These are phyloP conservation scores for Pyralis farinalis DNA, from an alignment of 2,888 invertebrate genomes.

Conservation along the genomic window DNA sequence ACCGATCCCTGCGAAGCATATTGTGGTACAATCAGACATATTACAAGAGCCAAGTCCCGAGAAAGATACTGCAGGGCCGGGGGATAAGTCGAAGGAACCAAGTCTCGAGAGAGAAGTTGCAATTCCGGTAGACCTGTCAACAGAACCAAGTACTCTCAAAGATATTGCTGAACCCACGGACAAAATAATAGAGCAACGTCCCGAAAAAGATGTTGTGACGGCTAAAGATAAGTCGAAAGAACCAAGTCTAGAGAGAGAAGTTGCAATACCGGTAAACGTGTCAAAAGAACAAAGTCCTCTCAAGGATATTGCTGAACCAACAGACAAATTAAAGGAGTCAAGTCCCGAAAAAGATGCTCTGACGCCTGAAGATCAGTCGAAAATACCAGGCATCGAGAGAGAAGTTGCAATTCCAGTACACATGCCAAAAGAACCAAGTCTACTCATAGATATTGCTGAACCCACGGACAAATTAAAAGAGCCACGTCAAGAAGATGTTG, in stretches of 20 bases:
- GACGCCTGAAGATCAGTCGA: constrained; percentile 7
- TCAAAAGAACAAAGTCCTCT: not conserved
- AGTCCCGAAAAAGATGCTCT: not conserved
- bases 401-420: not conserved
- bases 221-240: constrained; percentile 8
- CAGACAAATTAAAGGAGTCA: constrained; percentile 9
- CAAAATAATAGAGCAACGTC: constrained; percentile 6
- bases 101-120: constrained; percentile 1
- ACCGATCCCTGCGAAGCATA: not conserved
- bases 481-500: no score
- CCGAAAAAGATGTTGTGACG: constrained; percentile 10
- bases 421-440: constrained; percentile 9
- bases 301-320: constrained; percentile 3
- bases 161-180: constrained; percentile 11
- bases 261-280: constrained; percentile 5
- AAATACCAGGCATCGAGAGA: constrained; percentile 10
- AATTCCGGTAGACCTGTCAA: not conserved
- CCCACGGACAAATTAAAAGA: no score
- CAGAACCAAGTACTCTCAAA: constrained; percentile 11
- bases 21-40: no score
- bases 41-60: not conserved
- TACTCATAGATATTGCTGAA: not conserved
- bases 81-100: constrained; percentile 2
- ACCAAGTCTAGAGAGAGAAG: constrained; percentile 15
- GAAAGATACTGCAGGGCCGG: constrained; percentile 9